phyloP scores from a whole-genome alignment of 1,140 invertebrate genomes.

The Gonioctena quinquepunctata region DNA sequence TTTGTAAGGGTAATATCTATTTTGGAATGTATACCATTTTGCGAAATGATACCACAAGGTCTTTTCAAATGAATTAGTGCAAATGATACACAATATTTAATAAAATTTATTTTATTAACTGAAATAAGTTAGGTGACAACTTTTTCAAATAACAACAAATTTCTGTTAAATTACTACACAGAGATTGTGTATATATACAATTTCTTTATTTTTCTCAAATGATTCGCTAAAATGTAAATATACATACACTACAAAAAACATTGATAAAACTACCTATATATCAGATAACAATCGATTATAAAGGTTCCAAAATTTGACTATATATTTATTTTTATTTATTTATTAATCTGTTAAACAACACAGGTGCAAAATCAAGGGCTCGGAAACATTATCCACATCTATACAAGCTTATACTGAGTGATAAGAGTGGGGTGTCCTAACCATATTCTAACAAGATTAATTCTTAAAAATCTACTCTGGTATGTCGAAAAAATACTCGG shows the following conservation, averaged over 20 bases:
- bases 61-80: no score
- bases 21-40: no score
- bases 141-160: conserved; percentile 53
- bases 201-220: conserved; percentile 25
- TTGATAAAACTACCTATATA: conserved; percentile 54
- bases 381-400: conserved; percentile 39
- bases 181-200: conserved; percentile 52
- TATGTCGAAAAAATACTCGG: neutral
- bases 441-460: neutral
- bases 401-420: conserved; percentile 35
- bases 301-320: conserved; percentile 45
- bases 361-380: conserved; percentile 32
- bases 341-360: conserved; percentile 46
- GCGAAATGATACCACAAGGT: no score
- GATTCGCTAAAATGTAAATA: conserved; percentile 47
- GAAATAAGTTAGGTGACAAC: conserved; percentile 55
- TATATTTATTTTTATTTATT: no score
- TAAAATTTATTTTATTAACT: conserved; percentile 55
- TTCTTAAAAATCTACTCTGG: neutral
- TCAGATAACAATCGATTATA: conserved; percentile 54
- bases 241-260: conserved; percentile 56
- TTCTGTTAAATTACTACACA: conserved; percentile 47
- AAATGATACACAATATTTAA: conserved; percentile 25
- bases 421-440: neutral
- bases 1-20: no score